Conservation (phyloP, 1,140 invertebrate species). For the Hylyphantes graminicola region DNA sequence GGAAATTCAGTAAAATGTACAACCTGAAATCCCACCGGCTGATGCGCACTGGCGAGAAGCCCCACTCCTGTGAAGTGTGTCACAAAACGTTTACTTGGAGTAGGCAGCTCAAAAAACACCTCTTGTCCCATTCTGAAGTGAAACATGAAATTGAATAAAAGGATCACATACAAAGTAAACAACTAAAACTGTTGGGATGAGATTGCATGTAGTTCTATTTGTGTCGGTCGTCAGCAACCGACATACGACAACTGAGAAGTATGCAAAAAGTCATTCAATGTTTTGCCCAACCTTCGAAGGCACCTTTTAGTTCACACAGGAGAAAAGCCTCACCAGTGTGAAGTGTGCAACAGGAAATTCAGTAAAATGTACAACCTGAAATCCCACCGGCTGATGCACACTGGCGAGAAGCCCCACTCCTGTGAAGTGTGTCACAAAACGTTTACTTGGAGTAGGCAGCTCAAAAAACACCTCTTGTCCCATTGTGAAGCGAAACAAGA, state of each 20-base stretch:
- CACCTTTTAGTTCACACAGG: slow-evolving; percentile 96
- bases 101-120: slow-evolving; percentile 66
- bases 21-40: slow-evolving; percentile 66
- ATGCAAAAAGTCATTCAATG: slow-evolving; percentile 83
- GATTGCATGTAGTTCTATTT: too few species aligned
- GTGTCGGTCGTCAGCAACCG: slow-evolving; percentile 74
- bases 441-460: slow-evolving; percentile 64
- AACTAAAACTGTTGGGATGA: too few species aligned
- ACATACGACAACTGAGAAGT: slow-evolving; percentile 88
- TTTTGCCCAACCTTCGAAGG: slow-evolving; percentile 73
- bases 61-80: slow-evolving; percentile 63
- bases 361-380: slow-evolving; percentile 67
- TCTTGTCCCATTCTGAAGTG: slow-evolving; percentile 67
- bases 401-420: slow-evolving; percentile 63
- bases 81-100: slow-evolving; percentile 61
- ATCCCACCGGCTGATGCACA: slow-evolving; percentile 65
- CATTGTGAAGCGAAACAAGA: slow-evolving; percentile 66
- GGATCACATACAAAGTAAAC: too few species aligned
- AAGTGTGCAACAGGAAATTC: slow-evolving; percentile 66
- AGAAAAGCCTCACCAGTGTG: slow-evolving; percentile 87
- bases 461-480: slow-evolving; percentile 66
- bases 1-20: slow-evolving; percentile 67
- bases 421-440: slow-evolving; percentile 62
- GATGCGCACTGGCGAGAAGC: slow-evolving; percentile 63
- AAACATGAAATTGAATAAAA: slow-evolving; percentile 16